Evolutionary conservation across 2,113 vertebrate genomes (phyloP), one percentile per base, ranked within the genome.

Genomic region (Seriola rivoliana): DNA sequence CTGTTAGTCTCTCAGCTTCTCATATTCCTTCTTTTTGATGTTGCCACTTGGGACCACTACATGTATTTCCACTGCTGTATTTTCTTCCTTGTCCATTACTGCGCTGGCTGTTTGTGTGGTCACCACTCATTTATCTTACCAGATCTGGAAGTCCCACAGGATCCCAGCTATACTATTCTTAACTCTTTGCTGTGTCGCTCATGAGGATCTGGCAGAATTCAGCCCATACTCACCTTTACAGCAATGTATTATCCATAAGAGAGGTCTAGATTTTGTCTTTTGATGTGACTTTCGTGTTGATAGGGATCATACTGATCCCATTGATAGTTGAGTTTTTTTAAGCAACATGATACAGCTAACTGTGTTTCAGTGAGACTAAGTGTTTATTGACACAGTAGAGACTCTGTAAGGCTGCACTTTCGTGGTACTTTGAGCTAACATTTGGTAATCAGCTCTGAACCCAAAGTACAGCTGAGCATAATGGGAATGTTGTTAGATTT

Each of bases 21-120:
- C 29, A 46, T 62, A 64, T 72, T 60, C 44, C 19, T 80, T 63
- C 44, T 54, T 55, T 40, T 52, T 52, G 21, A 63, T 52, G 57
- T 58, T 75, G 25, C 23, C 58, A 75, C 48, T 23, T 71, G 50
- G 66, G 36, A 42, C 40, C 48, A 17, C 25, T 13, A 42, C 60
- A 71, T 50, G n/a, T 57, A 19, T 75, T 74, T 80, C 48, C 48
- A 58, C 40, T 21, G 11, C 50, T 63, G 19, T 55, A 69, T 68
- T 81, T 68, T 65, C n/a, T 13, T n/a, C n/a, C 29, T 46, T 54
- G 55, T 71, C 38, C n/a, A 40, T 81, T 59, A 67, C 54, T 58
- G 29, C 17, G 5, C 19, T 78, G 25, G 64, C 40, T 23, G 5
- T n/a, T 78, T 59, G 25, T 52, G 17, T 38, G 60, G 46, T 46